Evolutionary conservation across 2,888 invertebrate genomes (phyloP).

Genomic region (Stenurella melanura): DNA sequence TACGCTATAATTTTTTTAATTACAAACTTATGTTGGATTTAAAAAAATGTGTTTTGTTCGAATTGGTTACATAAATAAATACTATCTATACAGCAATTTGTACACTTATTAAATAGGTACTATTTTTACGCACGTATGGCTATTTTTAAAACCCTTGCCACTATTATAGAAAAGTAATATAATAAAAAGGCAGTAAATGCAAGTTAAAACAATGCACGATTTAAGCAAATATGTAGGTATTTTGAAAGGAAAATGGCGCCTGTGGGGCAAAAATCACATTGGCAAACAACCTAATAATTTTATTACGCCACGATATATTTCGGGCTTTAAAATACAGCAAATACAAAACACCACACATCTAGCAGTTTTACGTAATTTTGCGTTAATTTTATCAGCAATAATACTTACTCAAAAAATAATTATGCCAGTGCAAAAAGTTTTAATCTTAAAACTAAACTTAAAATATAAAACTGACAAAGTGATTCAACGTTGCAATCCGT

Average conservation of each 20-base stretch:
- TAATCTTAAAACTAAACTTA: slow-evolving; percentile 64
- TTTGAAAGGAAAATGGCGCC: slow-evolving; percentile 29
- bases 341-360: slow-evolving; percentile 12
- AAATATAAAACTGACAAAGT: slow-evolving; percentile 66
- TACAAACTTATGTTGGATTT: neutral
- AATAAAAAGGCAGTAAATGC: slow-evolving; percentile 1
- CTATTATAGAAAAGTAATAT: neutral
- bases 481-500: slow-evolving; percentile 61
- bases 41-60: slow-evolving; percentile 2
- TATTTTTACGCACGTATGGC: neutral
- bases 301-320: slow-evolving; percentile 6
- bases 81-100: neutral
- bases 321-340: neutral
- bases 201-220: neutral
- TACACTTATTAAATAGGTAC: neutral
- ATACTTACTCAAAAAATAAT: slow-evolving; percentile 65
- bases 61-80: slow-evolving; percentile 27
- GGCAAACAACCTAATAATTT: slow-evolving; percentile 1
- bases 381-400: slow-evolving; percentile 31
- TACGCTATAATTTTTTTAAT: neutral
- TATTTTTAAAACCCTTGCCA: slow-evolving; percentile 8
- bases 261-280: neutral
- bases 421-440: slow-evolving; percentile 67
- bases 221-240: neutral
- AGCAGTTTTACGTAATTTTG: slow-evolving; percentile 16